These are phyloP conservation scores for Tetragonula clypearis DNA, from an alignment of 1,140 invertebrate species.

Conservation along the genomic window DNA sequence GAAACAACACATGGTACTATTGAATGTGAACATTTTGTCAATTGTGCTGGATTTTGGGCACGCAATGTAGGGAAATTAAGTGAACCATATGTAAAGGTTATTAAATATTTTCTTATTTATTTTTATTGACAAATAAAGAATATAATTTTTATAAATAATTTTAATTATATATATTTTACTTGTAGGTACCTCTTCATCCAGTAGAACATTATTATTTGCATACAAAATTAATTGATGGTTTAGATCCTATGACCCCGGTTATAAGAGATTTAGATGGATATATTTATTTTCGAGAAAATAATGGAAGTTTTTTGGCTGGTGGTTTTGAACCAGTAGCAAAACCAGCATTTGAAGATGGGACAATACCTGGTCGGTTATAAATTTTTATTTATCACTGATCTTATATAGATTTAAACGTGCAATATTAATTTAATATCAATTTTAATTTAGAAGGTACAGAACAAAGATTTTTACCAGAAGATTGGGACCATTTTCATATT, in stretches of 20 bases:
- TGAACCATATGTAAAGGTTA: slow-evolving; percentile 90
- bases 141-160: slow-evolving; percentile 15
- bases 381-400: slow-evolving; percentile 19
- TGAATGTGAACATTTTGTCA: slow-evolving; percentile 94
- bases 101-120: slow-evolving; percentile 23
- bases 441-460: slow-evolving; percentile 78
- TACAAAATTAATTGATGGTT: slow-evolving; percentile 88
- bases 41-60: slow-evolving; percentile 94
- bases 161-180: slow-evolving; percentile 27
- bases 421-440: neutral
- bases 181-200: slow-evolving; percentile 91
- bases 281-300: slow-evolving; percentile 92
- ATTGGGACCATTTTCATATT: slow-evolving; percentile 98
- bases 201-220: slow-evolving; percentile 96
- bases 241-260: slow-evolving; percentile 90
- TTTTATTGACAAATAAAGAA: neutral
- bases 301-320: slow-evolving; percentile 90
- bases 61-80: slow-evolving; percentile 91
- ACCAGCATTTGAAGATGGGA: slow-evolving; percentile 92
- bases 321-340: slow-evolving; percentile 95
- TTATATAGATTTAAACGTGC: neutral
- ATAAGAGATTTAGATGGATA: slow-evolving; percentile 94
- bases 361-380: slow-evolving; percentile 82
- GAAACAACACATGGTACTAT: slow-evolving; percentile 90
- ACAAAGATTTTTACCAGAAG: slow-evolving; percentile 87